Evolutionary conservation across 2,113 vertebrate species (phyloP).

Genomic region (Cyphomyrus discorhynchus): DNA sequence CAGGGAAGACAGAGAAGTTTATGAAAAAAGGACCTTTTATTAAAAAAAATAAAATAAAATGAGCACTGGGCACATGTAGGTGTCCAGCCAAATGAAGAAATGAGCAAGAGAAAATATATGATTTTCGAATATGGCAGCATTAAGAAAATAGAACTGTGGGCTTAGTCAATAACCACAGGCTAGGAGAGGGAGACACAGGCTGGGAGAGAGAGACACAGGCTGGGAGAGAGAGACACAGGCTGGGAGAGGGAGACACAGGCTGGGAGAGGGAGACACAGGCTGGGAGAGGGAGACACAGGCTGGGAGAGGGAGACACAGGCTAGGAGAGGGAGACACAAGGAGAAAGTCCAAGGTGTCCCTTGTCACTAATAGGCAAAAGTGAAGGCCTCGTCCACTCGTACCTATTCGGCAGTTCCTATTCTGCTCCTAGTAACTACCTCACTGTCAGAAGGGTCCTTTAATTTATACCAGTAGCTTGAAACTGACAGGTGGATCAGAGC

Average conservation of each 20-base stretch:
- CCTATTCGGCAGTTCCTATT: neutral
- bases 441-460: neutral
- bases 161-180: neutral
- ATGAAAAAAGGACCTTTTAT: slow-evolving; percentile 4
- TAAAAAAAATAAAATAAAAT: neutral
- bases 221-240: too few species aligned
- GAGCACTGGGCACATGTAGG: neutral
- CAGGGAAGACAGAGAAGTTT: neutral
- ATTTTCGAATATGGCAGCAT: neutral
- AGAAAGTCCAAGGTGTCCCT: neutral
- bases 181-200: neutral
- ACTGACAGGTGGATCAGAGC: neutral
- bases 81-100: neutral
- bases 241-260: too few species aligned
- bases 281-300: too few species aligned
- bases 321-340: neutral
- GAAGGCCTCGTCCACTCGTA: neutral
- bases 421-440: neutral
- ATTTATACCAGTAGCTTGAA: neutral
- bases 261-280: too few species aligned
- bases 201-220: too few species aligned
- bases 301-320: too few species aligned
- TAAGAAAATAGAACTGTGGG: neutral
- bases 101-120: too few species aligned
- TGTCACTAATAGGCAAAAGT: neutral